phyloP scores from a whole-genome alignment of 2,113 vertebrate genomes.

The Geococcyx californianus region DNA sequence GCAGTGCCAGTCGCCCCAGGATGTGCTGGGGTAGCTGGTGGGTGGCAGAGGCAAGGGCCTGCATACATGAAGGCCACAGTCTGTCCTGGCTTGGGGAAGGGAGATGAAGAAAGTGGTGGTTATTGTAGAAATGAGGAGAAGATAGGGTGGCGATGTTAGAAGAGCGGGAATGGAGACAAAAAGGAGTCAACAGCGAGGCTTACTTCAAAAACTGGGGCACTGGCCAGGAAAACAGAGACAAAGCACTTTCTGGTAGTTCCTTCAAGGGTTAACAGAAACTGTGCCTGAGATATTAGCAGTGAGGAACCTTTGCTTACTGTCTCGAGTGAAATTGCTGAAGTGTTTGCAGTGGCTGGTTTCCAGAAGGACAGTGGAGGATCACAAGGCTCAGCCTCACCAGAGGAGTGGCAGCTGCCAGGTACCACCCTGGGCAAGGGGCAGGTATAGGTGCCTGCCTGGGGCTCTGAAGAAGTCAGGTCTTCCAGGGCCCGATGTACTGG shows the following conservation, averaged over 20 bases:
- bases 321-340: neutral
- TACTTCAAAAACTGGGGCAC: neutral
- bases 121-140: neutral
- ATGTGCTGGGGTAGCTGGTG: neutral
- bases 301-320: neutral
- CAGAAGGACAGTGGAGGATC: neutral
- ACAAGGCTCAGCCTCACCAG: neutral
- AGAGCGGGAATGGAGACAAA: neutral
- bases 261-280: neutral
- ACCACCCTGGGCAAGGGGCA: fast-evolving
- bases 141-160: neutral
- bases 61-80: neutral
- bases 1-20: too few relatives aligned
- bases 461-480: neutral
- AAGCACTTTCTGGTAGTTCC: neutral
- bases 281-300: neutral
- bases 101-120: neutral
- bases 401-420: neutral
- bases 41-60: neutral
- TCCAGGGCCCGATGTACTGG: fast-evolving
- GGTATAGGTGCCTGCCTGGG: fast-evolving
- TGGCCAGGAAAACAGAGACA: neutral
- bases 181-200: neutral
- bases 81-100: neutral
- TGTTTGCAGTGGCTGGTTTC: conserved; percentile 24